phyloP scores from a whole-genome alignment of 2,888 invertebrate species.

The Lumbricus terrestris region DNA sequence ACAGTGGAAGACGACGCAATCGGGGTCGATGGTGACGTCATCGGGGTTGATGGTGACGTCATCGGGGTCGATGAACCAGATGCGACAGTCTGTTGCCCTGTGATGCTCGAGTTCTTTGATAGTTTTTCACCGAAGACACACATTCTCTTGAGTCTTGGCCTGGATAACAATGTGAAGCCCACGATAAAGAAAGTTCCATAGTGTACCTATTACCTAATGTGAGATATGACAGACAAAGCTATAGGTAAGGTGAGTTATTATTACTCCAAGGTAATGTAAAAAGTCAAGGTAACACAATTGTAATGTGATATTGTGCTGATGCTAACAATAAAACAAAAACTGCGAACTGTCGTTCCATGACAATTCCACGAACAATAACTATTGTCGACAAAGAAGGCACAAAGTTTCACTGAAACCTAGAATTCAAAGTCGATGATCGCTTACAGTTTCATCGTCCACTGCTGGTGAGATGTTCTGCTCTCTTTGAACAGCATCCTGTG shows the following conservation, averaged over 20 bases:
- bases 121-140: not conserved
- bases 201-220: no score
- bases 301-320: not conserved
- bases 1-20: not conserved
- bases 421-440: not conserved
- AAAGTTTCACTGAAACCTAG: no score
- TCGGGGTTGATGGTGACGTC: not conserved
- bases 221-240: not conserved
- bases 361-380: not conserved
- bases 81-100: not conserved
- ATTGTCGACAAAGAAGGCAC: no score
- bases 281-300: not conserved
- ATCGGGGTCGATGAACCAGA: not conserved
- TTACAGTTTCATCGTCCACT: constrained; percentile 32
- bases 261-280: not conserved
- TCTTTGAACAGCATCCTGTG: constrained; percentile 35
- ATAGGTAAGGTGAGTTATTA: not conserved
- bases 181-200: not conserved
- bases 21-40: no score
- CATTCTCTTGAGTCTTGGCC: not conserved
- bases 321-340: not conserved
- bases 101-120: not conserved
- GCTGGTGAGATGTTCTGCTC: constrained; percentile 29
- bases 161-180: not conserved
- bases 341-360: not conserved